phyloP scores from a whole-genome alignment of 2,113 vertebrate species.

The Saimiri boliviensis region DNA sequence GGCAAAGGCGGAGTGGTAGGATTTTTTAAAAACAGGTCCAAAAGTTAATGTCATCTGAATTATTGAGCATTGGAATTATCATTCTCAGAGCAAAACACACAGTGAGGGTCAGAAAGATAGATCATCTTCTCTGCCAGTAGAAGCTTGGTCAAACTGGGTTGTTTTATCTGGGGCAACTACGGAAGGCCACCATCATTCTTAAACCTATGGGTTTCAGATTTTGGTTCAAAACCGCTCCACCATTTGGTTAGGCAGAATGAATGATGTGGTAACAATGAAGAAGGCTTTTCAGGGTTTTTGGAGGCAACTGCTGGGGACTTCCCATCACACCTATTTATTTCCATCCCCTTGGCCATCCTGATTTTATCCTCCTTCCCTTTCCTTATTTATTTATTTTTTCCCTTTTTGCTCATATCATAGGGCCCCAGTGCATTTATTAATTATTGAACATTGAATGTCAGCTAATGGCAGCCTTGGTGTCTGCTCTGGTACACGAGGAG shows the following conservation, averaged over 20 bases:
- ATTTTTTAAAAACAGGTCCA: background rate
- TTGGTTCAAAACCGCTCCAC: background rate
- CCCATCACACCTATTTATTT: background rate
- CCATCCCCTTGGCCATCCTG: background rate
- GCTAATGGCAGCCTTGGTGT: background rate
- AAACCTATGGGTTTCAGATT: background rate
- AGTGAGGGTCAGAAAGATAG: background rate
- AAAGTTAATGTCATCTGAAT: background rate
- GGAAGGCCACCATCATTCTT: background rate
- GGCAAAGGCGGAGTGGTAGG: background rate
- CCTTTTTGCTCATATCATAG: background rate
- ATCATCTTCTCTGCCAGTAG: background rate
- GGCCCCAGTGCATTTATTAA: background rate
- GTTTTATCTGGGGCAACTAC: background rate
- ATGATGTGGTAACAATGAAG: background rate
- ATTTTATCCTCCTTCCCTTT: background rate
- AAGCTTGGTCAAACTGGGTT: background rate
- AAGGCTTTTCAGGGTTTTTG: background rate
- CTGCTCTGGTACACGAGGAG: background rate
- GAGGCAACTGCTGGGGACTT: background rate
- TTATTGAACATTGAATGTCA: background rate
- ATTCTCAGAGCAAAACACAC: background rate
- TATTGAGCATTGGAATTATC: background rate
- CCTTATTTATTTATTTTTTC: too few species aligned
- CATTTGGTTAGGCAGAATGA: background rate